Evolutionary conservation across 2,797 vertebrate species (phyloP).

Genomic region (Sternotherus odoratus): DNA sequence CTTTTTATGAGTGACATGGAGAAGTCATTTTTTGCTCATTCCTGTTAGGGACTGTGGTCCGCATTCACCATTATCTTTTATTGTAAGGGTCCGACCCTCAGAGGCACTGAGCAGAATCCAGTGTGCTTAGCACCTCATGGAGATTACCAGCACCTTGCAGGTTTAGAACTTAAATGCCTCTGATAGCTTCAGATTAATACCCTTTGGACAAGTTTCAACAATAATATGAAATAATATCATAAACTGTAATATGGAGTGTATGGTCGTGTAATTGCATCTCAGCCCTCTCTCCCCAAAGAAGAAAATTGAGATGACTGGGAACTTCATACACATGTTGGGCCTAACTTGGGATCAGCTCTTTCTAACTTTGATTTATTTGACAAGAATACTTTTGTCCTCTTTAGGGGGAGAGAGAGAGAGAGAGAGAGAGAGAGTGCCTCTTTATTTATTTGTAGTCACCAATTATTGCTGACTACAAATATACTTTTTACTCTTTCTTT

Average conservation of each 20-base stretch:
- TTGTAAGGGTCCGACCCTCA: background rate
- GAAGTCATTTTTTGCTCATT: background rate
- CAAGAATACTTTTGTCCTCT: background rate
- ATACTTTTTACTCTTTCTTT: background rate
- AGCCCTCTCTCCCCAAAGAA: background rate
- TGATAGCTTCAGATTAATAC: background rate
- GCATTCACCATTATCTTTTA: background rate
- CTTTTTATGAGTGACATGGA: rapidly evolving
- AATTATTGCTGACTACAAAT: background rate
- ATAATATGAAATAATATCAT: background rate
- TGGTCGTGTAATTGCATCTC: background rate
- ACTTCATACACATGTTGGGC: rapidly evolving
- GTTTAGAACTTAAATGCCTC: background rate
- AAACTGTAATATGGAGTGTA: background rate
- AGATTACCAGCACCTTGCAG: background rate
- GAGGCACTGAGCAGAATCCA: background rate
- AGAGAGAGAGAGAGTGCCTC: rapidly evolving
- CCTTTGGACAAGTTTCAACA: background rate
- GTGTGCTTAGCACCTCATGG: background rate
- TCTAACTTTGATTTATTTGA: background rate
- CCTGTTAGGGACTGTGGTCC: background rate
- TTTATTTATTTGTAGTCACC: background rate
- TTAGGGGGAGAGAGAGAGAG: background rate
- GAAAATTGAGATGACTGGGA: background rate
- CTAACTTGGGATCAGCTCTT: background rate